These are phyloP conservation scores for Macaca nemestrina DNA, from an alignment of 2,113 vertebrate species.

Conservation along the genomic window DNA sequence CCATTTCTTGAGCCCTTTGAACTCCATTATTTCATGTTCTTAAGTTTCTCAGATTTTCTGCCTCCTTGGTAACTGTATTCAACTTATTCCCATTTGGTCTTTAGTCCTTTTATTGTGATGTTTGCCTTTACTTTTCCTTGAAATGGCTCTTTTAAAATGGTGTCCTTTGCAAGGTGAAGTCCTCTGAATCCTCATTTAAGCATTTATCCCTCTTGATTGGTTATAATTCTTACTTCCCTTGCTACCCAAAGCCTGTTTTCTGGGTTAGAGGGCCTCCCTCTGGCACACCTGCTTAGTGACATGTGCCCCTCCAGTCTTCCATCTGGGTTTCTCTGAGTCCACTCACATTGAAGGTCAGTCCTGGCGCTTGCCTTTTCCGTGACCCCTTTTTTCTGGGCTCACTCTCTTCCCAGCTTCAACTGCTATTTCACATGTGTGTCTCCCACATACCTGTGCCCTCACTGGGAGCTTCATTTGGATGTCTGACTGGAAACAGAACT, in stretches of 20 bases:
- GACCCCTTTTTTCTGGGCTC: neutral
- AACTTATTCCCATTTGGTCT: neutral
- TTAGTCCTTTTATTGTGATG: neutral
- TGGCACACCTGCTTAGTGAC: neutral
- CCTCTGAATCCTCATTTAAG: neutral
- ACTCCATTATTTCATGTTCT: neutral
- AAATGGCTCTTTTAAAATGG: neutral
- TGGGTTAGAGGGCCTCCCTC: neutral
- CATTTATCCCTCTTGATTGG: neutral
- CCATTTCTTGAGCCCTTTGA: neutral
- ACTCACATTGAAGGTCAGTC: neutral
- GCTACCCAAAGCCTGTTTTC: neutral
- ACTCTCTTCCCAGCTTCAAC: neutral
- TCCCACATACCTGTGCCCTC: neutral
- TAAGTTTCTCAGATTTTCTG: neutral
- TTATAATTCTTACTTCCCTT: neutral
- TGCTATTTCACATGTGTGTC: rapidly evolving
- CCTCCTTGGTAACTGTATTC: neutral
- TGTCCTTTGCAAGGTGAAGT: neutral
- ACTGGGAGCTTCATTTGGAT: neutral
- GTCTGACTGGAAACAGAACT: neutral
- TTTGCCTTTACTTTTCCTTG: neutral
- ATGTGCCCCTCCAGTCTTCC: neutral
- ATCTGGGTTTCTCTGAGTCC: neutral
- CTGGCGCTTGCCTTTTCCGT: neutral